phyloP scores from a whole-genome alignment of 2,113 vertebrate species.

The Tonatia bakeri region DNA sequence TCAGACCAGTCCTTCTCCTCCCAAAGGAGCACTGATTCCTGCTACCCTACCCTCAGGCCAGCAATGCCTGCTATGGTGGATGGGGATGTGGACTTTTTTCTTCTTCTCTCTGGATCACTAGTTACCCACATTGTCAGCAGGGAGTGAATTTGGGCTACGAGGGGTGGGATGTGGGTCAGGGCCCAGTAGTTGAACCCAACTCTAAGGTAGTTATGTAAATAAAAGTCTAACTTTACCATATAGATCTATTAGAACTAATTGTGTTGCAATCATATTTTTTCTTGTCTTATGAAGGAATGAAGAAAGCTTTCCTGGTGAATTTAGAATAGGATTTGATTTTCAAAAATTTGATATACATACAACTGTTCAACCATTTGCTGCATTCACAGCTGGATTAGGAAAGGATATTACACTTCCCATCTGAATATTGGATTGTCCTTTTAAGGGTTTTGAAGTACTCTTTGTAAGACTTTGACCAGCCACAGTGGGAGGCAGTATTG shows the following conservation, averaged over 20 bases:
- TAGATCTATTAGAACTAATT: background rate
- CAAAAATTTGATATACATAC: background rate
- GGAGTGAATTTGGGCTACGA: background rate
- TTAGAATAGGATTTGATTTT: slow-evolving; percentile 35
- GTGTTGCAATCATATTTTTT: background rate
- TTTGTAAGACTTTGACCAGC: background rate
- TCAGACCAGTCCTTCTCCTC: background rate
- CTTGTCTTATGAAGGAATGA: background rate
- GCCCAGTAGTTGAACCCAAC: background rate
- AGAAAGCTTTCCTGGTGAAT: background rate
- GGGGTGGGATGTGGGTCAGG: background rate
- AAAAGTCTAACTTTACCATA: background rate
- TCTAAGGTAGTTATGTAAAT: background rate
- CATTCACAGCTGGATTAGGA: background rate
- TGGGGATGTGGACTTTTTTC: background rate
- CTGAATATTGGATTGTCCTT: background rate
- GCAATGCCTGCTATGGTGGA: background rate
- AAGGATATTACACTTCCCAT: background rate
- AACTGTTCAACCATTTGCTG: background rate
- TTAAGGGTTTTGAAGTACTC: background rate
- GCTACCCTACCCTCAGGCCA: background rate
- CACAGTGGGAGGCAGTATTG: background rate
- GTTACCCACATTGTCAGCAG: background rate
- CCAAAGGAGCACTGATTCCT: background rate
- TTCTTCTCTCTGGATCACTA: background rate